Percentiles rank a stretch among this genome's conserved stretches.
Evolutionary conservation across 2,888 invertebrate genomes (phyloP).

Genomic region (Polylopha cassiicola): DNA sequence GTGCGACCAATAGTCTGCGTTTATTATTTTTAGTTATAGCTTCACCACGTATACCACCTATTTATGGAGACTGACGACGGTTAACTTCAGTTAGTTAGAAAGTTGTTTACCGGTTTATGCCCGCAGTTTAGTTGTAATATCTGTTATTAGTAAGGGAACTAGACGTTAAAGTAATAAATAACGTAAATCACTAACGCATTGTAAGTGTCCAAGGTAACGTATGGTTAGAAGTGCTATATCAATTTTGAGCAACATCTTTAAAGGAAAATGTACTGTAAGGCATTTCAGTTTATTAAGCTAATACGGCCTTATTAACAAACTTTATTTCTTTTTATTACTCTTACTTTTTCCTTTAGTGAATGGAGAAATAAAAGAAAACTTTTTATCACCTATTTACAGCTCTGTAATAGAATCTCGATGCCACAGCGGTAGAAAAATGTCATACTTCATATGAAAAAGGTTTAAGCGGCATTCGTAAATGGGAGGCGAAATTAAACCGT

Average conservation of each 20-base stretch:
- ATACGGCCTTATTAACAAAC: no score
- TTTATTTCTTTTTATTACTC: no score
- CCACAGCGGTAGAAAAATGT: no score
- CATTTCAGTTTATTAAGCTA: no score
- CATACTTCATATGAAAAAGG: no score
- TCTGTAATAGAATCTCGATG: no score
- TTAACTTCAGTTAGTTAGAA: constrained; percentile 10
- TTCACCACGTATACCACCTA: constrained; percentile 4
- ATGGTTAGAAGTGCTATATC: constrained; percentile 13
- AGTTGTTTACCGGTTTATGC: constrained; percentile 18
- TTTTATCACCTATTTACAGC: no score
- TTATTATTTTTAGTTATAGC: constrained; percentile 14
- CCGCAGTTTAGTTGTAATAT: constrained; percentile 15
- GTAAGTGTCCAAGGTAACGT: constrained; percentile 8
- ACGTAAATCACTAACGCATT: constrained; percentile 17
- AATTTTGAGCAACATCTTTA: constrained; percentile 8
- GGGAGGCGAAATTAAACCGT: no score
- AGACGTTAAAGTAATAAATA: constrained; percentile 15
- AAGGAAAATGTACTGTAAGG: constrained; percentile 9
- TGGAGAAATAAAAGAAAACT: no score
- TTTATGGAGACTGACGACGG: constrained; percentile 6
- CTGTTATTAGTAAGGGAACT: constrained; percentile 15
- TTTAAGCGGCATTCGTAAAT: no score
- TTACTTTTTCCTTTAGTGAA: no score
- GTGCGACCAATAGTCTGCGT: constrained; percentile 44